A percentile compares a stretch with the other conserved stretches of the same genome.
Evolutionary conservation across 2,113 vertebrate genomes (phyloP).

Genomic region (Trinectes maculatus): DNA sequence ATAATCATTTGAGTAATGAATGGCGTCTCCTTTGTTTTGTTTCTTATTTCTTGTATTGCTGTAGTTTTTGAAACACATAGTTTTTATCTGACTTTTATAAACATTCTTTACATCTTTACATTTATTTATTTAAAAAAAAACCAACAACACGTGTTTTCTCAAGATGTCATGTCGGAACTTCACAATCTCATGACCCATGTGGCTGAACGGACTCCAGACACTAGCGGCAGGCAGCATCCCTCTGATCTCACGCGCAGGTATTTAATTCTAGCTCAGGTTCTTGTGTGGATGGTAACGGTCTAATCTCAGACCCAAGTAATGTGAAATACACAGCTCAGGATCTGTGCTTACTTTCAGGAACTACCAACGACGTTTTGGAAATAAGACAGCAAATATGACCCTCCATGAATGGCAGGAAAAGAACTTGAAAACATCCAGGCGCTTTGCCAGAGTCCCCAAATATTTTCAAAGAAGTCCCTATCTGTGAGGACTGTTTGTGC

Average conservation of each 20-base stretch:
- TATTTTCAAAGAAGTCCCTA: slow-evolving; percentile 30
- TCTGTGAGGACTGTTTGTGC: neutral
- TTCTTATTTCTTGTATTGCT: too few species aligned
- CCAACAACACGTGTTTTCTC: neutral
- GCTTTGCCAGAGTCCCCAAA: slow-evolving; percentile 59
- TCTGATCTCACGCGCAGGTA: slow-evolving; percentile 73
- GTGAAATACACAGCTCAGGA: neutral
- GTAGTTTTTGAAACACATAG: too few species aligned
- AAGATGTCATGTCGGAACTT: slow-evolving; percentile 71
- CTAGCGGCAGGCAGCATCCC: slow-evolving; percentile 65
- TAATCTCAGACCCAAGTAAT: too few species aligned
- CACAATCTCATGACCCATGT: slow-evolving; percentile 65
- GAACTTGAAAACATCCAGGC: neutral
- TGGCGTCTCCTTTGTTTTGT: too few species aligned
- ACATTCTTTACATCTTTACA: too few species aligned
- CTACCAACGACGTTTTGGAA: slow-evolving; percentile 45
- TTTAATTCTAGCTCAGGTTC: neutral
- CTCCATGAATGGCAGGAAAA: slow-evolving; percentile 62
- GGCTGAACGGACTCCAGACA: slow-evolving; percentile 16
- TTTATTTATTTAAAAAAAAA: too few species aligned
- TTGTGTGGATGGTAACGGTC: neutral
- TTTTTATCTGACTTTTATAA: too few species aligned
- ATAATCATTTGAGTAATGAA: too few species aligned
- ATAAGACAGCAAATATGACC: neutral
- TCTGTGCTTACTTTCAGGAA: slow-evolving; percentile 60